Evolutionary conservation across 2,113 vertebrate genomes (phyloP).

Genomic region (rabbit (Oryctolagus cuniculus)): mOryCun1.1 NC_091438.1:97426501-97427000

Average conservation of each 20-base stretch:
- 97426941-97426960: not conserved
- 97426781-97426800: constrained; percentile 13
- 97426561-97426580: constrained; percentile 13
- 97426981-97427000: constrained; percentile 24
- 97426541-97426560: constrained; percentile 33
- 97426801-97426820: constrained; percentile 16
- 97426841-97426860: not conserved
- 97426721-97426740: not conserved
- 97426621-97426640: constrained; percentile 35
- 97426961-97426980: constrained; percentile 5
- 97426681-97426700: constrained; percentile 38
- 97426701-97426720: constrained; percentile 32
- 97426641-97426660: constrained; percentile 35
- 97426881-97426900: constrained; percentile 10
- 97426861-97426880: not conserved
- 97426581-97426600: constrained; percentile 54
- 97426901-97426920: constrained; percentile 8
- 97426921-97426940: constrained; percentile 16
- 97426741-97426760: constrained; percentile 41
- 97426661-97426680: constrained; percentile 59
- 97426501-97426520: constrained; percentile 72
- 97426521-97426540: constrained; percentile 74
- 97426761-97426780: constrained; percentile 66
- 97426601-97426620: constrained; percentile 28
- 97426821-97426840: constrained; percentile 13